These are phyloP conservation scores for Trinorchestia longiramus DNA, from an alignment of 1,140 invertebrate genomes.

Conservation along the genomic window DNA sequence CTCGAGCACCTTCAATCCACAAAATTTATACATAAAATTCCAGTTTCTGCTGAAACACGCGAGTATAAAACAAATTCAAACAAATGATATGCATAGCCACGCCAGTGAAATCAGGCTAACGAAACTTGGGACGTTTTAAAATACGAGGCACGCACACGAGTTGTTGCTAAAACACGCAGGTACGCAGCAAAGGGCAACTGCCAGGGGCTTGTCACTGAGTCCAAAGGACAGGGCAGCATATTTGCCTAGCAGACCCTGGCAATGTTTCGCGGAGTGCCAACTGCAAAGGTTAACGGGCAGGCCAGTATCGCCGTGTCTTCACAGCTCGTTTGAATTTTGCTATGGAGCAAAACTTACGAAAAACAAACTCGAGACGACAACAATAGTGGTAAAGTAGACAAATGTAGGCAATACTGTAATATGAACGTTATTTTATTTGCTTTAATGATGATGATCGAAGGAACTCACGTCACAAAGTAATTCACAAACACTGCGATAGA, in stretches of 20 bases:
- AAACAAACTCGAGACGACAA: background rate
- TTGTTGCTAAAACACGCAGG: background rate
- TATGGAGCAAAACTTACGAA: background rate
- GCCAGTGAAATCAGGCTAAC: background rate
- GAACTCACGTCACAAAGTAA: too few relatives aligned
- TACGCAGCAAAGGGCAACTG: conserved; percentile 42
- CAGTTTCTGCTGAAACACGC: too few relatives aligned
- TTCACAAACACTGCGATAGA: too few relatives aligned
- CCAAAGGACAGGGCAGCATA: conserved; percentile 28
- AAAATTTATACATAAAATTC: too few relatives aligned
- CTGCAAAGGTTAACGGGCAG: conserved; percentile 29
- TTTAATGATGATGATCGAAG: too few relatives aligned
- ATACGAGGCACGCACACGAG: background rate
- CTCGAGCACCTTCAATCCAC: too few relatives aligned
- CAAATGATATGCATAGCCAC: background rate
- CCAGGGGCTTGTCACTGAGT: background rate
- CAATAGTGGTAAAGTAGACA: background rate
- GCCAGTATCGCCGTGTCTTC: background rate
- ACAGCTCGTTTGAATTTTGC: background rate
- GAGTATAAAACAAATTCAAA: too few relatives aligned
- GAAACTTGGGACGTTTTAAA: background rate
- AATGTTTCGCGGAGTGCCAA: background rate
- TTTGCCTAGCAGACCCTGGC: background rate
- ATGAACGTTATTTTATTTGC: too few relatives aligned
- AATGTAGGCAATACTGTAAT: too few relatives aligned